Conservation (phyloP, 2,797 vertebrate genomes). For the Falco novaeseelandiae region DNA sequence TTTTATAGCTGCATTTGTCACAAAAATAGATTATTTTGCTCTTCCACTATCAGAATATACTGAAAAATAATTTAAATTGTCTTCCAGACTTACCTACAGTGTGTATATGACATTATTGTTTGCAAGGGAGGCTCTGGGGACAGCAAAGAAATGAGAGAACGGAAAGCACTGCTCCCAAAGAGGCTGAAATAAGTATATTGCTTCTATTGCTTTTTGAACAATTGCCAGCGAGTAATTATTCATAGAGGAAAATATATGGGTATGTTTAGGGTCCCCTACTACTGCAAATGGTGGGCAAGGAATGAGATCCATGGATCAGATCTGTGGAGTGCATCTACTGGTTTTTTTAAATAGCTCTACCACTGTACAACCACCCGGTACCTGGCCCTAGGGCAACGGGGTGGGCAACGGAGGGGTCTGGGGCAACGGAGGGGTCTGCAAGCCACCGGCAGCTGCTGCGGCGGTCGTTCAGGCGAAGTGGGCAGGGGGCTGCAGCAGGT, state of each 20-base stretch:
- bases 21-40: constrained; percentile 50
- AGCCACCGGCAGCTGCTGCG: rapidly evolving
- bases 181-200: constrained; percentile 36
- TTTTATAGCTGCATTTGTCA: constrained; percentile 62
- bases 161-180: constrained; percentile 41
- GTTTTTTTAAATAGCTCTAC: not conserved
- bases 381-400: not conserved
- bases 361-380: not conserved
- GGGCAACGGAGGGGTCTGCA: not conserved
- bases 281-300: not conserved
- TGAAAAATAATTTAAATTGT: constrained; percentile 75
- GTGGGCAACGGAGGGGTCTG: not conserved
- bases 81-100: constrained; percentile 66
- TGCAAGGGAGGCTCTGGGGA: constrained; percentile 39
- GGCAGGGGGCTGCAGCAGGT: not conserved
- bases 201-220: constrained; percentile 61
- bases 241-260: not conserved
- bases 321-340: not conserved
- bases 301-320: not conserved
- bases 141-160: constrained; percentile 66
- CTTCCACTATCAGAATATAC: constrained; percentile 66
- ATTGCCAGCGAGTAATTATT: constrained; percentile 51
- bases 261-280: not conserved
- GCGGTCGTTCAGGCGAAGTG: not conserved
- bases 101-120: constrained; percentile 48